Base-by-base conservation (phyloP, 2,113 vertebrate species). In the Pyxicephalus adspersus region DNA sequence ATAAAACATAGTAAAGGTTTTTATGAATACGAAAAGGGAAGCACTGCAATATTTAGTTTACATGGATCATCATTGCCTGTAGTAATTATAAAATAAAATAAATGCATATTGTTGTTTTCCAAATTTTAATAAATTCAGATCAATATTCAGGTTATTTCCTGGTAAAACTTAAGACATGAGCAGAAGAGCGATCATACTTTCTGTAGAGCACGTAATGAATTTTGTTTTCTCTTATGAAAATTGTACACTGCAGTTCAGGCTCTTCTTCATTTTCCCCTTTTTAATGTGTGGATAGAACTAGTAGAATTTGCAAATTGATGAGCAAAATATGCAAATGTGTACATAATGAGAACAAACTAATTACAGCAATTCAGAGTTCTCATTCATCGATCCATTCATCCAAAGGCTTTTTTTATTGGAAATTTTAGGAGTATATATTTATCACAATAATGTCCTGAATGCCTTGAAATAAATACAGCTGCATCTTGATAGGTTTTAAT, bases 351-450 rank as follows among this genome's bases (percentile, higher is more conserved):
- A 74, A 73, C 68, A 81, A 73, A 80, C 54, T 71, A 72, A 80
- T 80, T 80, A 80, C 77, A 80, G 45, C 29, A 57, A 55, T 55
- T 67, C 26, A 55, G 50, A 23, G n/a, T 34, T 65, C 71, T 73
- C 63, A 74, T 54, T 64, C 60, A 81, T 74, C 17, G 79, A 81
- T 81, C 45, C 79, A 81, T 73, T 81, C 79, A 81, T 81, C 79
- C 58, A 73, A 65, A 81, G 65, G 45, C 31, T 70, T 68, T 71
- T 61, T 80, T 71, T 60, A 61, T 68, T 68, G 52, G 25, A 68
- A 45, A 68, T 68, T 79, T 58, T 77, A 52, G 26, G 45, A 25
- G 38, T 65, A 20, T 65, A 76, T 61, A 76, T 76, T 76, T 76
- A 50, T 64, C 34, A 50, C 73, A 64, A 76, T 26, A 76, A 76